Percentiles rank a stretch among this genome's conserved stretches.
phyloP scores from a whole-genome alignment of 2,888 invertebrate genomes.

The Chironomus riparius region DNA sequence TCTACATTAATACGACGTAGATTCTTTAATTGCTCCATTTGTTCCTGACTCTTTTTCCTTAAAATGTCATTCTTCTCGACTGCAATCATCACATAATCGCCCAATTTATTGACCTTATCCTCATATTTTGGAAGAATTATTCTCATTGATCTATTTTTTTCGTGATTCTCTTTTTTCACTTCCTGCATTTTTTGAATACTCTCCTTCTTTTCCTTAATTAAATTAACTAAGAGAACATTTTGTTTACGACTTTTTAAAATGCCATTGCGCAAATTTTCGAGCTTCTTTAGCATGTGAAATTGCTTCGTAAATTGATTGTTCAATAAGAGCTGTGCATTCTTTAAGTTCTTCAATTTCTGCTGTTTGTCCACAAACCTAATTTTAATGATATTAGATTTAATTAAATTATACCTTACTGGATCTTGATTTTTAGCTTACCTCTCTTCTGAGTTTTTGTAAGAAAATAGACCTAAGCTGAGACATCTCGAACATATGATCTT shows the following conservation, averaged over 20 bases:
- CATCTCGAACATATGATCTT: background rate
- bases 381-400: too few relatives aligned
- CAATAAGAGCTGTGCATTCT: conserved; percentile 49
- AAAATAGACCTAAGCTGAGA: background rate
- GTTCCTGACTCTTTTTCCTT: conserved; percentile 44
- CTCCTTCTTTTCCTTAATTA: conserved; percentile 41
- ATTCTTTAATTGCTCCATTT: conserved; percentile 49
- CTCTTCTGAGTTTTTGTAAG: background rate
- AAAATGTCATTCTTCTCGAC: conserved; percentile 46
- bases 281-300: conserved; percentile 33
- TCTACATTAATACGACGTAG: conserved; percentile 49
- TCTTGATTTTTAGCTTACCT: too few relatives aligned
- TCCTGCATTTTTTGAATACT: conserved; percentile 43
- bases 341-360: conserved; percentile 49
- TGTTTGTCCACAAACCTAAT: conserved; percentile 56
- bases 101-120: conserved; percentile 52
- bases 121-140: conserved; percentile 53
- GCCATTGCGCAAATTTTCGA: conserved; percentile 30
- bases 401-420: background rate
- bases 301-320: conserved; percentile 47
- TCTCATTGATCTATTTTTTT: conserved; percentile 43
- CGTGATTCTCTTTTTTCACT: conserved; percentile 43
- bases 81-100: conserved; percentile 47
- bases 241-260: background rate
- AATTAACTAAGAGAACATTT: conserved; percentile 29